Conservation (phyloP, 2,113 vertebrate species). For the Pseudolaguvia tuberculata region DNA sequence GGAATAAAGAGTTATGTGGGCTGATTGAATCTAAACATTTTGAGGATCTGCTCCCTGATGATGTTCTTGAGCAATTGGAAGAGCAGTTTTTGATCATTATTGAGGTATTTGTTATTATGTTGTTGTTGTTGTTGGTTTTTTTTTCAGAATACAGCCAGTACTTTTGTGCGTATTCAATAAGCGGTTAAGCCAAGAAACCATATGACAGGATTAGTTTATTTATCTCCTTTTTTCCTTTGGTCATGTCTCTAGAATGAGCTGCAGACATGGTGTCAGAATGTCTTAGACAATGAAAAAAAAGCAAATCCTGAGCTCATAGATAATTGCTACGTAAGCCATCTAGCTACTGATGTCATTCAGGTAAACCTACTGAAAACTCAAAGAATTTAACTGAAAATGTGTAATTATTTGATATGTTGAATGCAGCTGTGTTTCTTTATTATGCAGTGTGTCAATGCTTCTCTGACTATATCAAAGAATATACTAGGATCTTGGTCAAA, state of each 20-base stretch:
- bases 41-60: conserved; percentile 70
- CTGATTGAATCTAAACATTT: conserved; percentile 65
- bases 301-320: conserved; percentile 65
- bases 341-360: conserved; percentile 82
- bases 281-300: conserved; percentile 66
- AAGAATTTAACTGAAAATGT: neutral
- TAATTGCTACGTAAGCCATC: conserved; percentile 69
- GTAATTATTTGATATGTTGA: neutral
- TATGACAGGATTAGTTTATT: neutral
- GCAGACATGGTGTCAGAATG: conserved; percentile 49
- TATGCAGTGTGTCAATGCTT: conserved; percentile 65
- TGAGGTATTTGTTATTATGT: conserved; percentile 67
- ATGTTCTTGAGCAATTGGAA: conserved; percentile 66
- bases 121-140: too few species aligned
- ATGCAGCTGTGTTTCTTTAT: neutral
- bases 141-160: too few species aligned
- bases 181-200: too few species aligned
- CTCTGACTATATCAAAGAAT: conserved; percentile 56
- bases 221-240: neutral
- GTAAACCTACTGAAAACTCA: conserved; percentile 57
- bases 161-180: too few species aligned
- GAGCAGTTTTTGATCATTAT: conserved; percentile 67
- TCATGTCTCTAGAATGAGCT: conserved; percentile 51
- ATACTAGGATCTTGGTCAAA: conserved; percentile 46
- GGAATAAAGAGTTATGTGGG: conserved; percentile 56